A percentile compares a stretch with the other conserved stretches of the same genome.
These are phyloP conservation scores for Drosophila tripunctata DNA, from an alignment of 2,888 invertebrate species.

Conservation along the genomic window DNA sequence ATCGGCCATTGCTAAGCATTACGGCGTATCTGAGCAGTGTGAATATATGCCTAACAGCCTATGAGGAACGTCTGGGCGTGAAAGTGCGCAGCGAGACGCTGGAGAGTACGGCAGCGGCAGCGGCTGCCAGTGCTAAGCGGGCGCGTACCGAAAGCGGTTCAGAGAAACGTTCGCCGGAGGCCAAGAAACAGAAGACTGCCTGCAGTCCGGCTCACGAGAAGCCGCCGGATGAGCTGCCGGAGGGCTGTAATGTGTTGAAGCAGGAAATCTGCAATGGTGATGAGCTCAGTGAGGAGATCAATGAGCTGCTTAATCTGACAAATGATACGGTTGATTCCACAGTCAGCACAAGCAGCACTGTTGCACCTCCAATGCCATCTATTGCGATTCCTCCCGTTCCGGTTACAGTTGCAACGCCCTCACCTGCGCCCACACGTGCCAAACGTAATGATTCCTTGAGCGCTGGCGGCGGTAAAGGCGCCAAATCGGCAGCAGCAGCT, in stretches of 20 bases:
- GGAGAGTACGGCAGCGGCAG: slow-evolving; percentile 70
- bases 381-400: slow-evolving; percentile 3
- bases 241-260: slow-evolving; percentile 12
- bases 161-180: slow-evolving; percentile 85
- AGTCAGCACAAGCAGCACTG: background rate
- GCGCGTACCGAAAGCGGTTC: slow-evolving; percentile 87
- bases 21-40: slow-evolving; percentile 91
- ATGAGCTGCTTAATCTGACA: slow-evolving; percentile 61
- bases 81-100: slow-evolving; percentile 85
- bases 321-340: slow-evolving; percentile 3
- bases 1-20: slow-evolving; percentile 89
- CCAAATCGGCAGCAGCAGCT: slow-evolving; percentile 53
- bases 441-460: slow-evolving; percentile 44
- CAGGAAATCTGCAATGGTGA: slow-evolving; percentile 63
- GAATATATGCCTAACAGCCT: slow-evolving; percentile 91
- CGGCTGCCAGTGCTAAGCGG: slow-evolving; percentile 80
- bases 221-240: slow-evolving; percentile 33
- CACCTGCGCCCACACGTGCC: slow-evolving; percentile 34
- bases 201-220: slow-evolving; percentile 52
- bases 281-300: slow-evolving; percentile 79
- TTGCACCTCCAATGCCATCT: background rate
- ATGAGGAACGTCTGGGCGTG: slow-evolving; percentile 89
- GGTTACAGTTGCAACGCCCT: background rate
- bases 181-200: slow-evolving; percentile 84
- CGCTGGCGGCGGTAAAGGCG: slow-evolving; percentile 24